Base-by-base conservation (phyloP, 2,888 invertebrate genomes). In the Tetragonula carbonaria region DNA sequence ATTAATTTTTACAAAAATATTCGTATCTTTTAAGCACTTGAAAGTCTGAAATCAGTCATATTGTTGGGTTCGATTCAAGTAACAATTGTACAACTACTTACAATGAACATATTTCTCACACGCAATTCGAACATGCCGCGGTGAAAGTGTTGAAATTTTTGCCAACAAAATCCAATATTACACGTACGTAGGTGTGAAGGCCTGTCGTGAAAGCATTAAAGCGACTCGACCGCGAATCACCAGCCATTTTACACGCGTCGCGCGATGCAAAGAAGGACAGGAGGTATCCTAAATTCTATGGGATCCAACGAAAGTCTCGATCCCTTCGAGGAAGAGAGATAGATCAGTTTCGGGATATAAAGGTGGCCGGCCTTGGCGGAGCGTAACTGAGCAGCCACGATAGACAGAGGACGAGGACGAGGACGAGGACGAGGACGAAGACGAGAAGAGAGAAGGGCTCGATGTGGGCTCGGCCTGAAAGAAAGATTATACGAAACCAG, bases 401-500 rank as follows among this genome's bases (percentile, higher is more conserved):
- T 45, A 38, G 38, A 23, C 8, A 45, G 74, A 6, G 18, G 28
- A 55, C n/a, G 57, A 28, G 16, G 45, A 65, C 45, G 57, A 59
- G 50, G 63, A 62, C 63, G n/a, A 21, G 59, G 28, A 55, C n/a
- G 57, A 28, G 16, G 45, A 65, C 45, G 57, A 59, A 33, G 63
- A 62, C 63, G n/a, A 21, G 59, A 59, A 28, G 72, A 45, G 5
- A 0, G 6, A 3, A 11, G 51, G n/a, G 45, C 71, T 76, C 63
- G 63, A 82, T 59, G 28, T 74, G 87, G 82, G 87, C 80, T 68
- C 78, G 80, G 80, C 82, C n/a, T 33, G 67, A 38, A 86, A 71
- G 83, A 80, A 67, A 83, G 78, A 87, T 86, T 81, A 80, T 78
- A 71, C 71, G 75, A 72, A 75, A 82, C 38, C 65, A 23, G 86